Conservation (phyloP, 1,140 invertebrate species). For the Scaptodrosophila lebanonensis region DNA sequence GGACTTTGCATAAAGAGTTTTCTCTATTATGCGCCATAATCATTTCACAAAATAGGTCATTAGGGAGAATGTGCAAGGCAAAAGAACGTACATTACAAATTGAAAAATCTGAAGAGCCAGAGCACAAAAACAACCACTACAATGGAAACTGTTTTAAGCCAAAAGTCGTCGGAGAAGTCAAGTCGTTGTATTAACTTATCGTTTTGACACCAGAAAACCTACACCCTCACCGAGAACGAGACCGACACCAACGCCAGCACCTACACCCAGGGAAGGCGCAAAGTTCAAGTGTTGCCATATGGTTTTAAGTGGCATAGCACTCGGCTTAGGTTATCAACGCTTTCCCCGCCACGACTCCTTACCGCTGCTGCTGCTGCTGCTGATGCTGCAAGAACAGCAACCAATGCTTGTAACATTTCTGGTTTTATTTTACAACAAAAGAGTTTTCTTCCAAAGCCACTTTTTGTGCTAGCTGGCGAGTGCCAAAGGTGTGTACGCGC, state of each 20-base stretch:
- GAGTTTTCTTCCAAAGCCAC: not conserved
- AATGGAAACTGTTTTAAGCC: slow-evolving; percentile 49
- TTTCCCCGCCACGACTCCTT: no score
- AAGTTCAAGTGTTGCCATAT: slow-evolving; percentile 40
- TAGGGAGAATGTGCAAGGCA: slow-evolving; percentile 38
- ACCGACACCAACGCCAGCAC: slow-evolving; percentile 11
- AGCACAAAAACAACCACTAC: slow-evolving; percentile 44
- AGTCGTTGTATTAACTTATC: slow-evolving; percentile 64
- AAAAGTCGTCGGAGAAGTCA: slow-evolving; percentile 53
- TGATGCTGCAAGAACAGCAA: slow-evolving; percentile 1
- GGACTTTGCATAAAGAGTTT: not conserved
- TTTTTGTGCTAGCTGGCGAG: slow-evolving; percentile 26
- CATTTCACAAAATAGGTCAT: slow-evolving; percentile 44
- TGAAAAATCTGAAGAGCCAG: slow-evolving; percentile 69
- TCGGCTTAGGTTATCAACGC: slow-evolving; percentile 58
- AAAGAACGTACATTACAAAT: slow-evolving; percentile 49
- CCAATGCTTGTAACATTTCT: slow-evolving; percentile 45
- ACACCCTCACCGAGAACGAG: not conserved
- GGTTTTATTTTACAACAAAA: slow-evolving; percentile 37
- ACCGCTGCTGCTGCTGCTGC: slow-evolving; percentile 9
- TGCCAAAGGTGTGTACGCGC: slow-evolving; percentile 22
- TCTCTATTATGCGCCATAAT: slow-evolving; percentile 27
- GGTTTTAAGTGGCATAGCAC: slow-evolving; percentile 65
- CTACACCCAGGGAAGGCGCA: not conserved
- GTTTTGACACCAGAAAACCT: slow-evolving; percentile 58